Evolutionary conservation across 2,113 vertebrate species (phyloP), one percentile per base, ranked within the genome.

Genomic region (Ciconia maguari): DNA sequence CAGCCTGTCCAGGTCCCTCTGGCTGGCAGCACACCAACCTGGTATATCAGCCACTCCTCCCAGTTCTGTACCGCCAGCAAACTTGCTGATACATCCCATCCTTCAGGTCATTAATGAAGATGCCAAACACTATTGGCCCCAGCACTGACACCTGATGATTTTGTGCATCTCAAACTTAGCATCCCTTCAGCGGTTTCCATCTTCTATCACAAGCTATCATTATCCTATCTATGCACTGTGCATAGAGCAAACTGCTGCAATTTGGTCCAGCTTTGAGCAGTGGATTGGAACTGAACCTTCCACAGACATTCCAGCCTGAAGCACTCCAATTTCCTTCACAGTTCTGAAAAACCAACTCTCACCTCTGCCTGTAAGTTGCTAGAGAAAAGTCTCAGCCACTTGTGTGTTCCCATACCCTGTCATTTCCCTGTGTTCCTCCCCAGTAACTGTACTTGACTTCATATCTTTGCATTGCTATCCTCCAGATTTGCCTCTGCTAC

Each of bases 391-490:
- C 27, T 58, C 49, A 65, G 64, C 36, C 29, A 42, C 27, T 48
- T 29, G 5, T n/a, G 18, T 7, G 6, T 41, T 82, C 24, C 51
- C 24, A 62, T 4, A 46, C 2, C 3, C 22, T 30, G 7, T 19
- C 5, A 38, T 30, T n/a, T 61, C 27, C 12, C 66, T 41, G 9
- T 16, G 22, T 16, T 76, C 16, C 25, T 83, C 38, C 19, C 19
- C 17, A 68, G 9, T 26, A 83, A 36, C 27, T 44, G 6, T 34
- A 44, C 30, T 44, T 44, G 13, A 80, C 4, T 57, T 66, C 29
- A 0, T 26, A 41, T 15, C 46, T 75, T 54, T 11, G 18, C 54
- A 57, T 4, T 70, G 11, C 34, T 42, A 0, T 34, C 54, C 20
- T 74, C 61, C 26, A 48, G 54, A 57, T 77, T 36, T 72, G 20